These are phyloP conservation scores for Ariolimax columbianus DNA, from an alignment of 2,888 invertebrate genomes.

Conservation along the genomic window DNA sequence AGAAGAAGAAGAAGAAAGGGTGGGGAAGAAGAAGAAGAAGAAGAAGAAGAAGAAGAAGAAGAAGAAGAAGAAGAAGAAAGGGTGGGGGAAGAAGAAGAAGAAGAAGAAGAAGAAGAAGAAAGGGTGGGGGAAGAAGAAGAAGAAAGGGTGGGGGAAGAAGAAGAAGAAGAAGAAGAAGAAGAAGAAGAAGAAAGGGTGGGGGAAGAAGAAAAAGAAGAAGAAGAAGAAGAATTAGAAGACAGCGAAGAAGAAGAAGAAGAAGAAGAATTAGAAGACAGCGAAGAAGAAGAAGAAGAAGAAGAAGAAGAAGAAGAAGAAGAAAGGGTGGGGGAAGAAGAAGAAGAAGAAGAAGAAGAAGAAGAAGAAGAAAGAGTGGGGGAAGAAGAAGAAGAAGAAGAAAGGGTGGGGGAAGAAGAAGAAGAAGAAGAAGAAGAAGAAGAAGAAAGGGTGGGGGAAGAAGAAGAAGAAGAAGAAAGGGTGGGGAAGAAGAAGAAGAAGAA, in stretches of 20 bases:
- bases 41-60: neutral
- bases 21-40: too few species aligned
- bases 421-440: neutral
- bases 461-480: neutral
- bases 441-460: too few species aligned
- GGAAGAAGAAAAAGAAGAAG: neutral
- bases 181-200: neutral
- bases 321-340: too few species aligned
- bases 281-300: neutral
- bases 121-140: neutral
- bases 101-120: neutral
- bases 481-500: neutral
- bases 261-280: neutral
- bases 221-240: too few species aligned
- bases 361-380: neutral
- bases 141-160: neutral
- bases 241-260: neutral
- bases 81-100: neutral
- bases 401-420: neutral
- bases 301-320: neutral
- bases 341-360: neutral
- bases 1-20: neutral
- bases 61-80: neutral
- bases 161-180: neutral
- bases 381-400: neutral